Evolutionary conservation across 2,797 vertebrate species (phyloP).

Genomic region (Perodicticus potto): DNA sequence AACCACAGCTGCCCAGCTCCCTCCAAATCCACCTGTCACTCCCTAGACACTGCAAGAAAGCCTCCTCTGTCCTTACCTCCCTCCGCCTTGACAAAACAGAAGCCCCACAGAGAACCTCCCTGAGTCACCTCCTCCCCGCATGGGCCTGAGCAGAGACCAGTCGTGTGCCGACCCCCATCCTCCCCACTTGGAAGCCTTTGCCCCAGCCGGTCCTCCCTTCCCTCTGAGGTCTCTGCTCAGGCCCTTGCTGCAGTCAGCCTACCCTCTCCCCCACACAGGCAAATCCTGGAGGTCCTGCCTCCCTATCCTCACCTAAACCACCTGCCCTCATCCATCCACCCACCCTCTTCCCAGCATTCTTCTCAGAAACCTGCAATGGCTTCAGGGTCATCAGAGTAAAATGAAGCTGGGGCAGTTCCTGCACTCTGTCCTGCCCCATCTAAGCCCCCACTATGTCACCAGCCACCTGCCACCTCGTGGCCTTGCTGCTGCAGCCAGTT

Average conservation of each 20-base stretch:
- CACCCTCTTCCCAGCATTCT: background rate
- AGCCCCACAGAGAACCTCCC: background rate
- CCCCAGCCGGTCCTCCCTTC: background rate
- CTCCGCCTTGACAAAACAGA: background rate
- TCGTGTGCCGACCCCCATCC: background rate
- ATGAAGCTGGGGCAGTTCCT: background rate
- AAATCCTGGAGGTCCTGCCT: background rate
- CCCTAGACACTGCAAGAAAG: background rate
- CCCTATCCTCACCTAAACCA: fast-evolving
- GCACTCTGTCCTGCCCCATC: no score
- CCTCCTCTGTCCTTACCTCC: background rate
- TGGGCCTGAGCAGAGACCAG: background rate
- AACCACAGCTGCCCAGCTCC: background rate
- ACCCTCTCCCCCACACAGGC: background rate
- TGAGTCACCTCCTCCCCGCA: background rate
- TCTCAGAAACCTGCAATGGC: background rate
- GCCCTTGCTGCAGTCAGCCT: background rate
- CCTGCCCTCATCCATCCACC: background rate
- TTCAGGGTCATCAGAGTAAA: background rate
- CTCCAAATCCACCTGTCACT: background rate
- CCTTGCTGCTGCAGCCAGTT: background rate
- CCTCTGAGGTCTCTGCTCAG: background rate
- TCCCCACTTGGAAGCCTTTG: background rate
- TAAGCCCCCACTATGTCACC: no score
- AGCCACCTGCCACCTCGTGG: background rate